Base-by-base conservation (phyloP, 2,888 invertebrate species). In the Conistra vaccinii region DNA sequence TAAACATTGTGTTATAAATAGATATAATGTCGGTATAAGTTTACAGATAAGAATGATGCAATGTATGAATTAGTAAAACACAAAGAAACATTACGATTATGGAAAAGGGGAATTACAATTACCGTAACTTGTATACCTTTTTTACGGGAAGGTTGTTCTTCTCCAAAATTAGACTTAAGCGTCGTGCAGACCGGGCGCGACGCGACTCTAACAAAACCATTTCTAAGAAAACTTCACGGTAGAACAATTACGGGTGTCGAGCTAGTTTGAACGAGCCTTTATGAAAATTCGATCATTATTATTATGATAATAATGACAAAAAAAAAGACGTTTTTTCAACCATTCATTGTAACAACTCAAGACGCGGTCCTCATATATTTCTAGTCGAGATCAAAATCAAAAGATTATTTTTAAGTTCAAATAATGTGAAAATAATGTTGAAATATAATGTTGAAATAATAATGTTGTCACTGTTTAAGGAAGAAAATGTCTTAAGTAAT, bases 101-200 rank as follows among this genome's bases (percentile, higher is more conserved):
- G 61, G 80, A 23, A 39, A n/a, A 57, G 74, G 75, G 75, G 51
- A 75, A 17, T 69, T 39, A 78, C 78, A 63, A 39, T 53, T 23
- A 29, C 63, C 45, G 0, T 26, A 17, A n/a, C 7, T 42, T 32
- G 17, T 17, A 12, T 17, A 17, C n/a, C 17, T 17, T 32, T 26
- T 42, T 14, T 67, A 26, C 7, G 0, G 35, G 35, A 20, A 23
- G 3, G 48, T 4, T 67, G 26, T 67, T 67, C 10, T 39, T 26
- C 5, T 14, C 20, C 14, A 39, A 23, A 57, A 57, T 26, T 26
- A 5, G 26, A 45, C 14, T 55, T n/a, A n/a, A n/a, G n/a, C n/a
- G n/a, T n/a, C n/a, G n/a, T n/a, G n/a, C n/a, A n/a, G n/a, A n/a
- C n/a, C n/a, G n/a, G n/a, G n/a, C n/a, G n/a, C n/a, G n/a, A n/a